phyloP scores from a whole-genome alignment of 1,140 invertebrate species.

The Microplitis demolitor region DNA sequence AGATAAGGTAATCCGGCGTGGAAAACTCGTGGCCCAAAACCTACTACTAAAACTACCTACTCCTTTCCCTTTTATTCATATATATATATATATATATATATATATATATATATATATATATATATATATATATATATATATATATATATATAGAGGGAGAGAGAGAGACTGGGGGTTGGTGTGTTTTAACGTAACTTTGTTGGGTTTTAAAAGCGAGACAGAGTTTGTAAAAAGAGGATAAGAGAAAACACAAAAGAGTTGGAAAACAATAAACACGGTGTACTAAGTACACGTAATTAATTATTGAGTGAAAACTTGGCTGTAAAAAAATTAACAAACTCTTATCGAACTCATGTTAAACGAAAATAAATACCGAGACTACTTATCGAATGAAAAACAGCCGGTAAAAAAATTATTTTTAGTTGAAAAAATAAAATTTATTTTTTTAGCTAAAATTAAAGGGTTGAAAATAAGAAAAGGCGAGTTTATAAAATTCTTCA shows the following conservation, averaged over 20 bases:
- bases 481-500: too few relatives aligned
- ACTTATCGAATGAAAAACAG: neutral
- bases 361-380: neutral
- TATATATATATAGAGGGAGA: slow-evolving; percentile 18
- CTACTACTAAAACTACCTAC: slow-evolving; percentile 13
- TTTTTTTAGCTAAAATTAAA: too few relatives aligned
- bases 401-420: too few relatives aligned
- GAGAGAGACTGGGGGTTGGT: neutral
- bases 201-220: neutral
- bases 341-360: neutral
- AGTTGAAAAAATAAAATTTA: too few relatives aligned
- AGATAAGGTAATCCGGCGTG: slow-evolving; percentile 60
- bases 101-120: slow-evolving; percentile 23
- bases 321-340: neutral
- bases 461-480: too few relatives aligned
- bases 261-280: slow-evolving; percentile 54
- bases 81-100: slow-evolving; percentile 22
- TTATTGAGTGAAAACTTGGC: neutral
- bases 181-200: slow-evolving; percentile 45
- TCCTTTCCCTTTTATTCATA: neutral
- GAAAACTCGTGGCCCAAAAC: slow-evolving; percentile 44
- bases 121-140: slow-evolving; percentile 5
- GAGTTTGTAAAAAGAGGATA: neutral
- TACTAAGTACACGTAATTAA: slow-evolving; percentile 5
- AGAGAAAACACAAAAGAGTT: slow-evolving; percentile 25